These are phyloP conservation scores for Podocnemis expansa DNA, from an alignment of 2,113 vertebrate species.

Conservation along the genomic window DNA sequence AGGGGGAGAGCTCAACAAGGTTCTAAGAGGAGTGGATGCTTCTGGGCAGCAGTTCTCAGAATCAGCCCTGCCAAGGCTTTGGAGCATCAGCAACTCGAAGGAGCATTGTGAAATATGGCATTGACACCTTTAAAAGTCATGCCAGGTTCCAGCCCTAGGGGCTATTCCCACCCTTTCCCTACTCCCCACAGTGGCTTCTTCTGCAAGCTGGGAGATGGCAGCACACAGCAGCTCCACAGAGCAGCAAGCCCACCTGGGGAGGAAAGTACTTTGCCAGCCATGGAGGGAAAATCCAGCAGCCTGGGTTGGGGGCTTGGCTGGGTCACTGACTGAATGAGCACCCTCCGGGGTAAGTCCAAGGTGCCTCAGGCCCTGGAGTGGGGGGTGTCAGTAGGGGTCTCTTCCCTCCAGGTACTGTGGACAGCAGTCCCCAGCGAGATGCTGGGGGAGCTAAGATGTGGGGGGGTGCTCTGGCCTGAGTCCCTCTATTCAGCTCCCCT, in stretches of 20 bases:
- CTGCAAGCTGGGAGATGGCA: no score
- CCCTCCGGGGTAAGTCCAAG: background rate
- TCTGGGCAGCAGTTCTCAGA: background rate
- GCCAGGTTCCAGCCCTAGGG: background rate
- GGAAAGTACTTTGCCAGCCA: no score
- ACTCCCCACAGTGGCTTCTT: no score
- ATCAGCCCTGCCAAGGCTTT: background rate
- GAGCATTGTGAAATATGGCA: background rate
- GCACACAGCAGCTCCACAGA: no score
- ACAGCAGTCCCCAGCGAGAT: no score
- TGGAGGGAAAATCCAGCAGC: background rate
- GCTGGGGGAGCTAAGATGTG: no score
- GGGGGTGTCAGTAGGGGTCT: background rate
- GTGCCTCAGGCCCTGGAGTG: no score
- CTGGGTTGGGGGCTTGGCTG: background rate
- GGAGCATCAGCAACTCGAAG: background rate
- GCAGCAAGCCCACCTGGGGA: no score
- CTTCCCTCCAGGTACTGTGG: background rate
- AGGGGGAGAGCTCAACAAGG: background rate
- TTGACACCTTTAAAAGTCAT: background rate
- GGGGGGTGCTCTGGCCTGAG: background rate
- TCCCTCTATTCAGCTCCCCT: background rate
- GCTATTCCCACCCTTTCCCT: background rate
- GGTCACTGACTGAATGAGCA: background rate
- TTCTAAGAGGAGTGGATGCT: background rate